These are phyloP conservation scores for Mythimna loreyi DNA, from an alignment of 2,888 invertebrate species.

Conservation along the genomic window DNA sequence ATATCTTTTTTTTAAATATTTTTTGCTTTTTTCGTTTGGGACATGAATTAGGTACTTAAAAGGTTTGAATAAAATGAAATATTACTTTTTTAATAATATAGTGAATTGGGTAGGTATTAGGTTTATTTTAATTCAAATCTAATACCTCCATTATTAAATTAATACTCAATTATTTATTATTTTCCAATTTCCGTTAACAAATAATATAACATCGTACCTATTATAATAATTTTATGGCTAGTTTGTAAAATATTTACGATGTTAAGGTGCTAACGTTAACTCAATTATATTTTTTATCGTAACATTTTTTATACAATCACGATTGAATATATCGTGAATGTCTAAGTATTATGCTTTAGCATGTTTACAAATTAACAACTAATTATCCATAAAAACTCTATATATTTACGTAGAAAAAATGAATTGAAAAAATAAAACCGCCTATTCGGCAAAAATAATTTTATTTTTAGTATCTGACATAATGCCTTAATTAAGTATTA, in stretches of 20 bases:
- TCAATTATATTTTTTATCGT: conserved; percentile 4
- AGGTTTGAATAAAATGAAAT: background rate
- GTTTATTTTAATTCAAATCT: too few relatives aligned
- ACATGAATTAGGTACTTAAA: too few relatives aligned
- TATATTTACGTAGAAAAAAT: background rate
- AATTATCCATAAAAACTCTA: conserved; percentile 13
- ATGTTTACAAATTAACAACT: conserved; percentile 24
- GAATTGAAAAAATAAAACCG: background rate
- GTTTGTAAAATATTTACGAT: conserved; percentile 5
- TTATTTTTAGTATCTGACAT: conserved; percentile 19
- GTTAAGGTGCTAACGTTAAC: conserved; percentile 4
- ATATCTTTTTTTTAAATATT: background rate
- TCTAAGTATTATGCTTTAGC: background rate
- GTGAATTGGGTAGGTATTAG: too few relatives aligned
- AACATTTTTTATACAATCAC: conserved; percentile 11
- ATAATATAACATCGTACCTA: too few relatives aligned
- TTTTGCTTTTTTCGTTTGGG: background rate
- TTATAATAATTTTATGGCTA: background rate
- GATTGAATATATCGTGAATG: conserved; percentile 9
- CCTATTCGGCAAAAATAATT: background rate
- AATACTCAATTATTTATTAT: too few relatives aligned
- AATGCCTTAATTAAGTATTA: conserved; percentile 18
- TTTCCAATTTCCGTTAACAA: too few relatives aligned
- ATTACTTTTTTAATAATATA: too few relatives aligned
- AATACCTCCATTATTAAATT: too few relatives aligned